A percentile compares a stretch with the other conserved stretches of the same genome.
These are phyloP conservation scores for Oryzias dopingdopingensis DNA, from an alignment of 2,797 vertebrate species.

Conservation along the genomic window DNA sequence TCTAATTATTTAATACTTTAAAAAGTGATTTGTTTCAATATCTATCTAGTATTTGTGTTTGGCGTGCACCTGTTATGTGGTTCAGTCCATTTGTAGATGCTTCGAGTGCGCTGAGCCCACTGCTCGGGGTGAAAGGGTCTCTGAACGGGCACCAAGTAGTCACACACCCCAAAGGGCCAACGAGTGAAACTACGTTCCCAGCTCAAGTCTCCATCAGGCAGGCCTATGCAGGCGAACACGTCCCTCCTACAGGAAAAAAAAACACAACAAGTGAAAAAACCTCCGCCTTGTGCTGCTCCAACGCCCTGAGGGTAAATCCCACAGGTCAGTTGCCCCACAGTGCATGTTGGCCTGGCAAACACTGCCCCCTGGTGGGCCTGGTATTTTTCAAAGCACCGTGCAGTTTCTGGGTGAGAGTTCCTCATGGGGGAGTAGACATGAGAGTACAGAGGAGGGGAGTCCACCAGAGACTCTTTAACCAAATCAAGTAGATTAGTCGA, in stretches of 20 bases:
- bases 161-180: slow-evolving; percentile 93
- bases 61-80: slow-evolving; percentile 73
- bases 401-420: slow-evolving; percentile 24
- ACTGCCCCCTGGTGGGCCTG: slow-evolving; percentile 84
- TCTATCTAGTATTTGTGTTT: background rate
- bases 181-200: slow-evolving; percentile 86
- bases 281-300: slow-evolving; percentile 21
- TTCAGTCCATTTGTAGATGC: slow-evolving; percentile 93
- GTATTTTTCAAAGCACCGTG: slow-evolving; percentile 55
- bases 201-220: slow-evolving; percentile 88
- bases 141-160: slow-evolving; percentile 83
- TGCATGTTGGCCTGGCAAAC: slow-evolving; percentile 76
- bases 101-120: slow-evolving; percentile 83
- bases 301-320: slow-evolving; percentile 59
- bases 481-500: slow-evolving; percentile 71
- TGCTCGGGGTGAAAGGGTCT: slow-evolving; percentile 82
- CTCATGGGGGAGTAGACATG: slow-evolving; percentile 42
- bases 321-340: slow-evolving; percentile 65
- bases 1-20: slow-evolving; percentile 8
- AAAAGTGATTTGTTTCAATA: background rate
- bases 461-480: slow-evolving; percentile 56
- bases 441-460: slow-evolving; percentile 49
- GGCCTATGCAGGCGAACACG: slow-evolving; percentile 91
- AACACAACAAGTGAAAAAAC: slow-evolving; percentile 6
- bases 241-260: slow-evolving; percentile 78